A percentile compares a stretch with the other conserved stretches of the same genome.
These are phyloP conservation scores for Idaea straminata DNA, from an alignment of 2,888 invertebrate species.

Conservation along the genomic window DNA sequence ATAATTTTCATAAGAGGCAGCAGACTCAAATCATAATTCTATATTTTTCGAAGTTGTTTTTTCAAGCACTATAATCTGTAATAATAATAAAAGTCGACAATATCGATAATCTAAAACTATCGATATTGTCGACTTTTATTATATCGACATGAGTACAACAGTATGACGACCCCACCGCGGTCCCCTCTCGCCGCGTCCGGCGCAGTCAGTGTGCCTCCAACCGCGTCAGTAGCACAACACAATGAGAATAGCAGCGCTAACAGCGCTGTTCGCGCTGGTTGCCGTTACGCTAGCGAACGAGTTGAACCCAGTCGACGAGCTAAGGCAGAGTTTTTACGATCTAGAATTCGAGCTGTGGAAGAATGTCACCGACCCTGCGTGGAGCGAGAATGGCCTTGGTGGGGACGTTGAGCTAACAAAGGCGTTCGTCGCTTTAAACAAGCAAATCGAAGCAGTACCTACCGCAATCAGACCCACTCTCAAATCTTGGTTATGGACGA, in stretches of 20 bases:
- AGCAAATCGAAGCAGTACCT: constrained; percentile 64
- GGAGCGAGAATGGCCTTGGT: constrained; percentile 58
- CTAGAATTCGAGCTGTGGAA: constrained; percentile 78
- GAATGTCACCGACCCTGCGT: constrained; percentile 63
- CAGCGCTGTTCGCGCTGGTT: constrained; percentile 57
- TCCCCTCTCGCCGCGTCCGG: constrained; percentile 50
- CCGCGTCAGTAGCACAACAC: constrained; percentile 51
- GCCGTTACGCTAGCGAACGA: constrained; percentile 49
- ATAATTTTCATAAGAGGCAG: no score
- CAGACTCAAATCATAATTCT: no score
- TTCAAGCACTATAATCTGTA: not conserved
- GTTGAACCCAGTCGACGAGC: constrained; percentile 76
- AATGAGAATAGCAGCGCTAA: constrained; percentile 47
- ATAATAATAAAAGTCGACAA: constrained; percentile 8
- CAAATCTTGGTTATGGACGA: constrained; percentile 82
- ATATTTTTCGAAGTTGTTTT: not conserved
- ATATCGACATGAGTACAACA: constrained; percentile 34
- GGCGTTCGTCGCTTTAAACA: constrained; percentile 79
- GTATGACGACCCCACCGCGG: constrained; percentile 53
- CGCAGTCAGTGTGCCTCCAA: constrained; percentile 53
- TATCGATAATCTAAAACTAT: constrained; percentile 22
- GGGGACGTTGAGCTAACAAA: constrained; percentile 81
- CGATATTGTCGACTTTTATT: constrained; percentile 15
- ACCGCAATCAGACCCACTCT: constrained; percentile 47
- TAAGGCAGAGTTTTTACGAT: constrained; percentile 80